phyloP scores from a whole-genome alignment of 2,888 invertebrate species.

The Laspeyria flexula region DNA sequence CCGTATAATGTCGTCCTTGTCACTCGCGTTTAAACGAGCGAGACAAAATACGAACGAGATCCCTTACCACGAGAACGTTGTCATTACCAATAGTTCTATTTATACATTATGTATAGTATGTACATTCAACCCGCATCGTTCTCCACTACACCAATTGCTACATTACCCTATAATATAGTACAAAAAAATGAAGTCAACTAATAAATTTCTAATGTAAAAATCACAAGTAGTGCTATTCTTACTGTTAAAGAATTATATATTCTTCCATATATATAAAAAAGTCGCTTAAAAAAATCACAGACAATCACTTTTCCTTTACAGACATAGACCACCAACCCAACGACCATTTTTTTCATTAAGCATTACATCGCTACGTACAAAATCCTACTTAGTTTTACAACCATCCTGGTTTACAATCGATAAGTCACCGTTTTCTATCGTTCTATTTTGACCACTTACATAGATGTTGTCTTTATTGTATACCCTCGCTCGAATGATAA shows the following conservation, averaged over 20 bases:
- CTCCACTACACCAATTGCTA: conserved; percentile 65
- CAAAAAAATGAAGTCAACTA: conserved; percentile 79
- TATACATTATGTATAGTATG: conserved; percentile 61
- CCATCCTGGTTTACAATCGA: conserved; percentile 80
- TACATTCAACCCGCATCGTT: conserved; percentile 79
- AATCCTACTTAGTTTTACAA: conserved; percentile 86
- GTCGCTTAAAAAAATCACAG: conserved; percentile 87
- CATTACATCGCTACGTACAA: conserved; percentile 84
- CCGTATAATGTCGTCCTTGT: conserved; percentile 6
- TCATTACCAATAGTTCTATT: conserved; percentile 57
- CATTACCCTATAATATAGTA: conserved; percentile 70
- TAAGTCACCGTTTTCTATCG: conserved; percentile 59
- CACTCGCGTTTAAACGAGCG: conserved; percentile 3
- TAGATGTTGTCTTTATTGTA: conserved; percentile 60
- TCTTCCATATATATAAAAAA: conserved; percentile 85
- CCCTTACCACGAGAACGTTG: conserved; percentile 41
- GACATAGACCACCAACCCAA: conserved; percentile 84
- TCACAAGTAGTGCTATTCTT: conserved; percentile 87
- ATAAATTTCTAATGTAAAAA: conserved; percentile 83
- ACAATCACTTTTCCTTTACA: conserved; percentile 86
- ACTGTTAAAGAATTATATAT: conserved; percentile 84
- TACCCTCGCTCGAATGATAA: conserved; percentile 60
- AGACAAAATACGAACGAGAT: conserved; percentile 12
- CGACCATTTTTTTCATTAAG: conserved; percentile 79
- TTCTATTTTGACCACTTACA: conserved; percentile 59